Base-by-base conservation (phyloP, 2,797 vertebrate genomes). In the Cuculus canorus region DNA sequence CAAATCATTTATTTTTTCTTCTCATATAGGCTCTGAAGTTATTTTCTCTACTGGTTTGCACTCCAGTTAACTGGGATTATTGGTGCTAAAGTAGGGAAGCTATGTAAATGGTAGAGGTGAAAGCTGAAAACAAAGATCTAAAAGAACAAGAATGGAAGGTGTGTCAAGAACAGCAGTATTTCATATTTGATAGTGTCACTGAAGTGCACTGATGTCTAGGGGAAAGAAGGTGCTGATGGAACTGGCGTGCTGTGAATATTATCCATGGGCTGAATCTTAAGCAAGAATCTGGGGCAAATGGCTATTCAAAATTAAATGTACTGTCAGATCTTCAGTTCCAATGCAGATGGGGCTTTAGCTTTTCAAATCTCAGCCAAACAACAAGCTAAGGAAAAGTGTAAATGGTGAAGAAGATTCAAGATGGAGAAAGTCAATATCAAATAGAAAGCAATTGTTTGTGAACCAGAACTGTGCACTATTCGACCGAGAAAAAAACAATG, bases 401-500 rank as follows among this genome's bases (percentile, higher is more conserved):
- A 87, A 68, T n/a, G 52, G 16, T 56, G 53, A 37, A 82, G 32
- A 79, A 64, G 60, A 56, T 35, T 78, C 9, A 65, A 50, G 69
- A 50, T 48, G 25, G 60, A 69, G 63, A 69, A 86, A 90, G 82
- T 70, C 11, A 33, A 24, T 43, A 50, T 57, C 30, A 81, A 28
- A 57, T 64, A 50, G n/a, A 81, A 54, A 52, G 12, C 25, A 27
- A 14, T 72, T 88, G 70, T 85, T 72, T 92, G 95, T 87, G 92
- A 89, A 94, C 48, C 33, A 86, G 43, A 83, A 80, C 72, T n/a
- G 35, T 24, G 48, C 37, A 71, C 43, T 53, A 22, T 84, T 82
- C 90, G 86, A 64, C 81, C 50, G 70, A 89, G 86, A 59, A 75
- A 91, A 91, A 95, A 96, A 32, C 60, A 68, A 30, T 90, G 95